A percentile compares a stretch with the other conserved stretches of the same genome.
Conservation (phyloP, 2,888 invertebrate genomes). For the Gastracanthus pulcherrimus region DNA sequence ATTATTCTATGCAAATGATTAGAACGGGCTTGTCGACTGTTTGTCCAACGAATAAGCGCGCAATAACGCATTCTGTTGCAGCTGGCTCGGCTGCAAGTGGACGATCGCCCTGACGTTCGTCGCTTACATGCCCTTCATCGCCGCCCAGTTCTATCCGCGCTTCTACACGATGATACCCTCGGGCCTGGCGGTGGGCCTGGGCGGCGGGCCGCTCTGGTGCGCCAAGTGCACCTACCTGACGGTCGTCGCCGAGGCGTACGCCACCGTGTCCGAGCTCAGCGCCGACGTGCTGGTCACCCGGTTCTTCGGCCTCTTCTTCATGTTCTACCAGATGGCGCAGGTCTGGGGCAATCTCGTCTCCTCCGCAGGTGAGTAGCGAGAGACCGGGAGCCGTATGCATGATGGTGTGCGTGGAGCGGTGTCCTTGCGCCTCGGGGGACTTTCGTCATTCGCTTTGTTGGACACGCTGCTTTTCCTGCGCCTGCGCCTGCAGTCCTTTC, state of each 20-base stretch:
- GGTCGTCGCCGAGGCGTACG: conserved; percentile 88
- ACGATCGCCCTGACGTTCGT: conserved; percentile 90
- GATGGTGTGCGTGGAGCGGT: too few relatives aligned
- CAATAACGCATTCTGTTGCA: conserved; percentile 73
- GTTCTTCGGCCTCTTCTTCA: conserved; percentile 97
- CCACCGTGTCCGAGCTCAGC: conserved; percentile 84
- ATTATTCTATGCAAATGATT: too few relatives aligned
- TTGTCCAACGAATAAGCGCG: neutral
- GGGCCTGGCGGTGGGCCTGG: conserved; percentile 90
- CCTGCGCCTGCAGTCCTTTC: too few relatives aligned
- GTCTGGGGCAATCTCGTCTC: conserved; percentile 96
- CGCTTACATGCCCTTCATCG: conserved; percentile 95
- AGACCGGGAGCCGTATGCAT: too few relatives aligned
- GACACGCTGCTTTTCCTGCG: neutral
- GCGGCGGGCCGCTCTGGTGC: conserved; percentile 96
- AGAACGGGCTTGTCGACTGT: too few relatives aligned
- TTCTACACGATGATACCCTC: conserved; percentile 91
- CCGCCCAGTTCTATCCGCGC: conserved; percentile 92
- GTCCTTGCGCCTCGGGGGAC: neutral
- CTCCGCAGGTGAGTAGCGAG: conserved; percentile 85
- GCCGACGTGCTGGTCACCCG: conserved; percentile 90
- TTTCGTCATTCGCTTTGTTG: conserved; percentile 1
- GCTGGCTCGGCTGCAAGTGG: conserved; percentile 95
- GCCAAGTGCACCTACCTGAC: conserved; percentile 97
- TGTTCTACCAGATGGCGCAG: conserved; percentile 97